Evolutionary conservation across 2,888 invertebrate species (phyloP).

Genomic region (Chesias legatella): DNA sequence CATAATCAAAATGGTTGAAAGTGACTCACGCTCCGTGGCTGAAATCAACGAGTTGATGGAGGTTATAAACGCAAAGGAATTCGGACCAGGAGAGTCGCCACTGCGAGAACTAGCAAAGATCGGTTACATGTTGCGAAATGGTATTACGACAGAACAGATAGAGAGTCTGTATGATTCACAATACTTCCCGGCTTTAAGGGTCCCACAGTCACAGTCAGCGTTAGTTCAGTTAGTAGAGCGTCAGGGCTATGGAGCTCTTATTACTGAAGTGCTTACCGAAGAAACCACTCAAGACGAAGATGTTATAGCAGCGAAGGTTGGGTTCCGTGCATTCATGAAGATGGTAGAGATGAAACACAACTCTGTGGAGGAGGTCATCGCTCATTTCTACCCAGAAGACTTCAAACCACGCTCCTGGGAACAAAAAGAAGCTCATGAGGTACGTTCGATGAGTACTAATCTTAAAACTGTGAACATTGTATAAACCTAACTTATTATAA

Average conservation of each 20-base stretch:
- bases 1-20: constrained; percentile 75
- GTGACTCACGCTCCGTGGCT: constrained; percentile 81
- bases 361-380: constrained; percentile 91
- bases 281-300: constrained; percentile 89
- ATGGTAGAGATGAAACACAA: constrained; percentile 91
- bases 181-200: constrained; percentile 88
- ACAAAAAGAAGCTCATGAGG: constrained; percentile 84
- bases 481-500: too few relatives aligned
- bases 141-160: constrained; percentile 87
- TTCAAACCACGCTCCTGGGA: constrained; percentile 92
- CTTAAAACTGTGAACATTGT: too few relatives aligned
- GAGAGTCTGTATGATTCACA: constrained; percentile 89
- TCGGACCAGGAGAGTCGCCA: constrained; percentile 89
- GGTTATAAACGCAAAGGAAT: constrained; percentile 87
- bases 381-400: constrained; percentile 90
- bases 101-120: constrained; percentile 91
- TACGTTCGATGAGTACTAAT: too few relatives aligned
- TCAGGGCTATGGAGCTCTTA: constrained; percentile 89
- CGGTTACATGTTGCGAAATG: constrained; percentile 87
- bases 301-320: constrained; percentile 88
- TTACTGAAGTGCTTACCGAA: constrained; percentile 90
- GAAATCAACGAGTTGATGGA: constrained; percentile 89
- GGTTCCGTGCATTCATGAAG: constrained; percentile 91
- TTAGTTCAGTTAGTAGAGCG: constrained; percentile 91
- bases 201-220: constrained; percentile 91